Conservation (phyloP, 1,140 invertebrate genomes). For the Bombus balteatus region DNA sequence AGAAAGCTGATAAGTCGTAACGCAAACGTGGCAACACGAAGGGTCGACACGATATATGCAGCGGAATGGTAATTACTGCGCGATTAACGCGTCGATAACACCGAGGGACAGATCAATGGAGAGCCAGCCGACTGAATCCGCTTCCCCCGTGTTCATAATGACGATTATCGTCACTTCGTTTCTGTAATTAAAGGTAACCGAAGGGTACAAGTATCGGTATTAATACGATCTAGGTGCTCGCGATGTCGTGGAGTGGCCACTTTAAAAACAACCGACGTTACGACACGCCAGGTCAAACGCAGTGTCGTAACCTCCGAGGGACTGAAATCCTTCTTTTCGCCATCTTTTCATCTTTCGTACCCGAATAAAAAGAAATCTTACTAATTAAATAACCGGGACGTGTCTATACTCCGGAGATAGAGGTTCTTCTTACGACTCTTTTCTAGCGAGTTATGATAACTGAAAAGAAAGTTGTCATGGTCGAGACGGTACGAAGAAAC, state of each 20-base stretch:
- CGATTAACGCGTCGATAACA: neutral
- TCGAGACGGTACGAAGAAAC: neutral
- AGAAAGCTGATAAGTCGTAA: neutral
- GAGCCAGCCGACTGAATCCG: no score
- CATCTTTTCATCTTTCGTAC: rapidly evolving
- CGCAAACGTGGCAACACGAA: slow-evolving; percentile 3
- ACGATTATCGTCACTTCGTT: neutral
- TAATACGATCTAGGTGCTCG: slow-evolving; percentile 7
- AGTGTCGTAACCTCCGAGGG: slow-evolving; percentile 36
- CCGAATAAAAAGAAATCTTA: neutral
- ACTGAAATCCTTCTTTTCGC: no score
- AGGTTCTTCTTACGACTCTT: no score
- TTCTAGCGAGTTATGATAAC: neutral
- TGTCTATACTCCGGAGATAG: no score
- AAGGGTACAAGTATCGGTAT: slow-evolving; percentile 14
- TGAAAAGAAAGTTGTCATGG: neutral
- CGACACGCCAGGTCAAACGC: slow-evolving; percentile 42
- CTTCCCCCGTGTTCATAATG: neutral
- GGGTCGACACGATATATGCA: neutral
- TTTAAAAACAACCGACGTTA: slow-evolving; percentile 64
- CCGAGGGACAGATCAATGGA: neutral
- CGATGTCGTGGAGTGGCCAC: slow-evolving; percentile 43
- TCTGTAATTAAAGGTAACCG: slow-evolving; percentile 18
- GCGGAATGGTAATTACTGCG: neutral
- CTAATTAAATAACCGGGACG: no score